phyloP scores from a whole-genome alignment of 2,888 invertebrate species.

The Cancer borealis region DNA sequence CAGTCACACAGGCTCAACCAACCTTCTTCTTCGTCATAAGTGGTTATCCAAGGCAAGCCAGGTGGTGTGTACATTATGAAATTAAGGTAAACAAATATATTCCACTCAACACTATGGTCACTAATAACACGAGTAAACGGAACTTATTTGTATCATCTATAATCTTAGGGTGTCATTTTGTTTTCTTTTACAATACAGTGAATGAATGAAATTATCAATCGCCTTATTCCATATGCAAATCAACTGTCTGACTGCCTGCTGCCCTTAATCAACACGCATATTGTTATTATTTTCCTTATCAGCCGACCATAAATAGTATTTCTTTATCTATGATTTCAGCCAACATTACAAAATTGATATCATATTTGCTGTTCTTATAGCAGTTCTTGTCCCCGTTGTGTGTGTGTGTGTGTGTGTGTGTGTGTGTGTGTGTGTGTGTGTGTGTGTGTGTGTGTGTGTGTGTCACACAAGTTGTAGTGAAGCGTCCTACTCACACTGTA shows the following conservation, averaged over 20 bases:
- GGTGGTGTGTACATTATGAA: not conserved
- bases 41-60: not conserved
- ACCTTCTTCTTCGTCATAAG: not conserved
- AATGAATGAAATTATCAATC: not conserved
- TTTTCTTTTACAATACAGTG: not conserved
- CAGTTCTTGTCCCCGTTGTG: not conserved
- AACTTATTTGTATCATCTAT: not conserved
- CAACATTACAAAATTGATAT: not conserved
- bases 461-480: no score
- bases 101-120: not conserved
- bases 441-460: no score
- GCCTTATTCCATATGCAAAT: not conserved
- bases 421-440: not conserved
- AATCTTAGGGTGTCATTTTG: not conserved
- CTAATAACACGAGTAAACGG: not conserved
- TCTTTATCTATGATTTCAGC: not conserved
- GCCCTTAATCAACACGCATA: not conserved
- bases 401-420: not conserved
- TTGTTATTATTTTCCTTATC: conserved; percentile 15
- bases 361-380: not conserved
- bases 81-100: not conserved
- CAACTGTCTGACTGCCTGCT: not conserved
- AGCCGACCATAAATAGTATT: not conserved
- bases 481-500: no score
- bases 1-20: not conserved